These are phyloP conservation scores for Diloba caeruleocephala DNA, from an alignment of 2,888 invertebrate genomes.

Conservation along the genomic window DNA sequence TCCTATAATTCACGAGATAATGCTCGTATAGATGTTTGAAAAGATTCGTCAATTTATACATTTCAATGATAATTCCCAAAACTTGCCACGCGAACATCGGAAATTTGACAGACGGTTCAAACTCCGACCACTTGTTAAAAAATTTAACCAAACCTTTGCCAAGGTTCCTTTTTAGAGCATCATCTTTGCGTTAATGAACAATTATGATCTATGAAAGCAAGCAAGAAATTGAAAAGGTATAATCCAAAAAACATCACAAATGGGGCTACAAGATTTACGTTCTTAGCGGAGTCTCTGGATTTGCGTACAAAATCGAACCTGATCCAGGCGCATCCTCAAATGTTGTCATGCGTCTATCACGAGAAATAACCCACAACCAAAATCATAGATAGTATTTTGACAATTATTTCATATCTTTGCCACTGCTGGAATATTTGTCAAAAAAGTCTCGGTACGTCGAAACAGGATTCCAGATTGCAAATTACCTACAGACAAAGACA, in stretches of 20 bases:
- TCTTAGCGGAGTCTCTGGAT: too few relatives aligned
- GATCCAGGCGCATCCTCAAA: conserved; percentile 61
- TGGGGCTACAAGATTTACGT: too few relatives aligned
- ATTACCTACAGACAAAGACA: too few relatives aligned
- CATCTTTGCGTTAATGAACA: conserved; percentile 50
- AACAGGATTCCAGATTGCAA: too few relatives aligned
- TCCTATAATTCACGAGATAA: neutral
- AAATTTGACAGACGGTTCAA: conserved; percentile 25
- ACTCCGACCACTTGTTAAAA: conserved; percentile 25
- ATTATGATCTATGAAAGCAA: conserved; percentile 52
- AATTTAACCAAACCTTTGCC: conserved; percentile 16
- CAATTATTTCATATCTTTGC: conserved; percentile 20
- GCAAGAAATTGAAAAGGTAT: too few relatives aligned
- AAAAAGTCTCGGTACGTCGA: neutral
- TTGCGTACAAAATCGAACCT: conserved; percentile 59
- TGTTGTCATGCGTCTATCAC: conserved; percentile 60
- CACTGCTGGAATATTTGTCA: neutral
- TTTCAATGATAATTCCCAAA: conserved; percentile 31
- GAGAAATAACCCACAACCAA: conserved; percentile 54
- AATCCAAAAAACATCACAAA: neutral
- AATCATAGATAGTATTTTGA: conserved; percentile 62
- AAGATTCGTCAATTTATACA: conserved; percentile 23
- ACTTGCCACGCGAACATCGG: conserved; percentile 19
- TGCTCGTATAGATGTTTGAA: conserved; percentile 8
- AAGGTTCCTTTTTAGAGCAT: conserved; percentile 23